Evolutionary conservation across 2,113 vertebrate genomes (phyloP).

Genomic region (Eurystomus gularis): DNA sequence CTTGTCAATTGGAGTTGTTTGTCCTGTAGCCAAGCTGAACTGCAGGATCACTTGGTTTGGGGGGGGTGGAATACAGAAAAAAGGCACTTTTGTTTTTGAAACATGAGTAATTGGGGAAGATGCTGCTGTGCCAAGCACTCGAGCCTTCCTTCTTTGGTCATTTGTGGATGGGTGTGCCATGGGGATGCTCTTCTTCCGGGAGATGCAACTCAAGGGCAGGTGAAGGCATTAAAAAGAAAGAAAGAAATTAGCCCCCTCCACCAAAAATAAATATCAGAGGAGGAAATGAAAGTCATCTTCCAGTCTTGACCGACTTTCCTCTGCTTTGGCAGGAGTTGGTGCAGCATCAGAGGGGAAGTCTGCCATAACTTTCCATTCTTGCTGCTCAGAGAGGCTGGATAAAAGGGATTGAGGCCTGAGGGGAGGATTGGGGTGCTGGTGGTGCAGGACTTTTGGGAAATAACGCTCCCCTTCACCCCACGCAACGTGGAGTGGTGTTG

Average conservation of each 20-base stretch:
- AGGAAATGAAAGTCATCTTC: slow-evolving; percentile 61
- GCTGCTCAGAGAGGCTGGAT: slow-evolving; percentile 19
- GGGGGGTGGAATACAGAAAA: not conserved
- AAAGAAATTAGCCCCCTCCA: not conserved
- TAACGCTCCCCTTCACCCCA: not conserved
- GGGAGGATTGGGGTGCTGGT: too few relatives aligned
- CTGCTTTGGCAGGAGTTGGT: slow-evolving; percentile 22
- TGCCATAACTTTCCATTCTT: slow-evolving; percentile 51
- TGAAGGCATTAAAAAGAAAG: not conserved
- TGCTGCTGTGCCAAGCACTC: too few relatives aligned
- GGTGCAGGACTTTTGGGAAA: not conserved
- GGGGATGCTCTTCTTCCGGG: not conserved
- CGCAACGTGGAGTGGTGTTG: not conserved
- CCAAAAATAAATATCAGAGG: not conserved
- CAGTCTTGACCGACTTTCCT: slow-evolving; percentile 11
- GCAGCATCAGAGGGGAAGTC: not conserved
- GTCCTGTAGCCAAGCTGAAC: too few relatives aligned
- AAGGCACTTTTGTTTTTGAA: not conserved
- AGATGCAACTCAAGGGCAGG: not conserved
- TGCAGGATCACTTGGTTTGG: not conserved
- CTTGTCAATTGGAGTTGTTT: too few relatives aligned
- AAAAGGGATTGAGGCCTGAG: not conserved
- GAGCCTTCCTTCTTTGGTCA: not conserved
- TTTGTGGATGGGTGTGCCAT: accelerated
- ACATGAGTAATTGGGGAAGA: not conserved